Conservation (phyloP, 2,888 invertebrate genomes). For the Eurytoma californica region DNA sequence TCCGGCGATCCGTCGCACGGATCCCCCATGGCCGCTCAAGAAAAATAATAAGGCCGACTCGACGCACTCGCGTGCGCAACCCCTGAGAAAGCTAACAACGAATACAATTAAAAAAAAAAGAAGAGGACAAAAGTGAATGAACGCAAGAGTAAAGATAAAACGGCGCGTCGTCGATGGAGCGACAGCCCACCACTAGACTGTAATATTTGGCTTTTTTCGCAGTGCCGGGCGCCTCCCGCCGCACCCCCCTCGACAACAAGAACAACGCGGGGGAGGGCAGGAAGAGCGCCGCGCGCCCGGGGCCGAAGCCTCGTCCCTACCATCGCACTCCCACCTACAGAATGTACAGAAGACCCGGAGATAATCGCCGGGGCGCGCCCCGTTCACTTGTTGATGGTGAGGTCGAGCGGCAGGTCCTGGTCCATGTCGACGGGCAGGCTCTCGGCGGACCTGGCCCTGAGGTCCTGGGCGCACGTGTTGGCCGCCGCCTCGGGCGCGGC, state of each 20-base stretch:
- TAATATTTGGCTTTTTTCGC: slow-evolving; percentile 69
- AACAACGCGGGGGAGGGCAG: neutral
- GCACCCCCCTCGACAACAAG: slow-evolving; percentile 2
- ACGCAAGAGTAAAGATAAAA: slow-evolving; percentile 7
- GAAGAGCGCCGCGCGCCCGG: neutral
- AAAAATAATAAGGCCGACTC: neutral
- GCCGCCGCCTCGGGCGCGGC: slow-evolving; percentile 69
- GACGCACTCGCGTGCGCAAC: slow-evolving; percentile 20
- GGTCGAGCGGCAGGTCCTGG: slow-evolving; percentile 74
- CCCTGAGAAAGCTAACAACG: slow-evolving; percentile 48
- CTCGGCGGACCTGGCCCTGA: slow-evolving; percentile 75
- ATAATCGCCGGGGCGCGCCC: neutral
- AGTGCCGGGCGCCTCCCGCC: slow-evolving; percentile 60
- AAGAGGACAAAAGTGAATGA: too few relatives aligned
- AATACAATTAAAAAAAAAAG: slow-evolving; percentile 5
- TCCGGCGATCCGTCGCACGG: neutral
- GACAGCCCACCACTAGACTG: slow-evolving; percentile 51
- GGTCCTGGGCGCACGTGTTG: slow-evolving; percentile 69
- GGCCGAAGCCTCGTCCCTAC: neutral
- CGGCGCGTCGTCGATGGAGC: slow-evolving; percentile 37
- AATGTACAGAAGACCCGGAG: neutral
- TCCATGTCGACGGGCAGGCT: slow-evolving; percentile 70
- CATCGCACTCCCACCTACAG: neutral
- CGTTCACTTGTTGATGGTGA: slow-evolving; percentile 73
- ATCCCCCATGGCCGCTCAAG: neutral